Evolutionary conservation across 2,888 invertebrate genomes (phyloP).

Genomic region (Microctonus hyperodae): DNA sequence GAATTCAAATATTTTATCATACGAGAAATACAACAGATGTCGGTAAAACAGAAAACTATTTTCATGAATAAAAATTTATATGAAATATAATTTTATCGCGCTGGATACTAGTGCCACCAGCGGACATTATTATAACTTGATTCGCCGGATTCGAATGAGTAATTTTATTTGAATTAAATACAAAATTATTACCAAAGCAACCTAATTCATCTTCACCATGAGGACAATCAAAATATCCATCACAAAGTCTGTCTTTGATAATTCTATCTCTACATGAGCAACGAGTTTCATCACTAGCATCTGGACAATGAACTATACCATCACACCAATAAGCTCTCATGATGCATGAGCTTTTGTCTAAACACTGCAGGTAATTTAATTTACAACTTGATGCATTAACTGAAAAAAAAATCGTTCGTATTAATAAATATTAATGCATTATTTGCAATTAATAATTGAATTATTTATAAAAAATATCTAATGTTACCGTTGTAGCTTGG

Average conservation of each 20-base stretch:
- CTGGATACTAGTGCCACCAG: too few relatives aligned
- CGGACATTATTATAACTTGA: not conserved
- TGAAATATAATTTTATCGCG: not conserved
- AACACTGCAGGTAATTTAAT: slow-evolving; percentile 42
- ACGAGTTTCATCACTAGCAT: slow-evolving; percentile 78
- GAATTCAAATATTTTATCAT: too few relatives aligned
- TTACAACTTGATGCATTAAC: slow-evolving; percentile 31
- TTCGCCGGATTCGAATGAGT: not conserved
- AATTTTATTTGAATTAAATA: not conserved
- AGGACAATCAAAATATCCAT: slow-evolving; percentile 84
- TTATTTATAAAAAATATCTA: not conserved
- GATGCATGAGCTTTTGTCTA: slow-evolving; percentile 65
- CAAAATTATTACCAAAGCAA: slow-evolving; percentile 72
- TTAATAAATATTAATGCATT: not conserved
- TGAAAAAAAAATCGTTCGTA: slow-evolving; percentile 16
- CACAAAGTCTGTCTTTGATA: slow-evolving; percentile 73
- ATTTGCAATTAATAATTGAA: not conserved
- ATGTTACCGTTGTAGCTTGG: not conserved
- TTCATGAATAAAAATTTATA: not conserved
- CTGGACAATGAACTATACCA: slow-evolving; percentile 75
- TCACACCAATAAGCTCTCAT: slow-evolving; percentile 73
- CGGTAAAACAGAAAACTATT: not conserved
- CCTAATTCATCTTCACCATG: slow-evolving; percentile 82
- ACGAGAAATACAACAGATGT: not conserved
- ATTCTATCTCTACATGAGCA: slow-evolving; percentile 80